Evolutionary conservation across 2,888 invertebrate genomes (phyloP).

Genomic region (Oxystoma pomonae): DNA sequence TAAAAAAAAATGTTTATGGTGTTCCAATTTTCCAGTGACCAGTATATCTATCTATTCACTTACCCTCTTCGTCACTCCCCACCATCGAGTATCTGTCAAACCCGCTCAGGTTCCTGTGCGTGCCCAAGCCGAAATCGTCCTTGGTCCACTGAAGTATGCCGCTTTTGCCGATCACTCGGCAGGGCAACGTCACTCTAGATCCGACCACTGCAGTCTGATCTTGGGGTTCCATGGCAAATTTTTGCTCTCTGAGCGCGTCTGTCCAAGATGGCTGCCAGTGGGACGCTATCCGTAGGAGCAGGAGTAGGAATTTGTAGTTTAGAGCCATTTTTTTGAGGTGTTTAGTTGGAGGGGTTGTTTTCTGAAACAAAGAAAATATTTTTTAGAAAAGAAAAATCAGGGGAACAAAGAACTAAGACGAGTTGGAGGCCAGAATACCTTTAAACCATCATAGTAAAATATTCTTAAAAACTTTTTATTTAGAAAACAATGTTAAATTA

Average conservation of each 20-base stretch:
- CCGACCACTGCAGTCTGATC: conserved; percentile 89
- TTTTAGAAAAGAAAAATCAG: no score
- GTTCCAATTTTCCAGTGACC: no score
- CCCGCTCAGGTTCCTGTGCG: conserved; percentile 83
- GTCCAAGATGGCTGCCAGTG: conserved; percentile 23
- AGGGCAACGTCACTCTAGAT: conserved; percentile 83
- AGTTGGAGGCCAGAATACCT: no score
- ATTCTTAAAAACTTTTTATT: no score
- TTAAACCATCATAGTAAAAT: no score
- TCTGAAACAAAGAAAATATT: conserved; percentile 27
- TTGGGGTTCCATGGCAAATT: conserved; percentile 88
- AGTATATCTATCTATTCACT: no score
- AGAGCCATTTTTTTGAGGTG: conserved; percentile 36
- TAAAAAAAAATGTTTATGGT: no score
- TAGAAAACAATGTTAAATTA: no score
- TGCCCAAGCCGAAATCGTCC: conserved; percentile 92
- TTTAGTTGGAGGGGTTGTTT: conserved; percentile 20
- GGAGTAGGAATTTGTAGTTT: conserved; percentile 42
- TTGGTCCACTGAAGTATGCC: conserved; percentile 96
- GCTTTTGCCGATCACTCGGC: conserved; percentile 81
- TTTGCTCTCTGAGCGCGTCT: conserved; percentile 60
- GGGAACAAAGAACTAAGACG: no score
- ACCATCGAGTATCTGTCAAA: conserved; percentile 95
- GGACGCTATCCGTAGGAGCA: conserved; percentile 40
- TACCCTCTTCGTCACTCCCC: conserved; percentile 92